Evolutionary conservation across 2,113 vertebrate genomes (phyloP).

Genomic region (Peromyscus leucopus): DNA sequence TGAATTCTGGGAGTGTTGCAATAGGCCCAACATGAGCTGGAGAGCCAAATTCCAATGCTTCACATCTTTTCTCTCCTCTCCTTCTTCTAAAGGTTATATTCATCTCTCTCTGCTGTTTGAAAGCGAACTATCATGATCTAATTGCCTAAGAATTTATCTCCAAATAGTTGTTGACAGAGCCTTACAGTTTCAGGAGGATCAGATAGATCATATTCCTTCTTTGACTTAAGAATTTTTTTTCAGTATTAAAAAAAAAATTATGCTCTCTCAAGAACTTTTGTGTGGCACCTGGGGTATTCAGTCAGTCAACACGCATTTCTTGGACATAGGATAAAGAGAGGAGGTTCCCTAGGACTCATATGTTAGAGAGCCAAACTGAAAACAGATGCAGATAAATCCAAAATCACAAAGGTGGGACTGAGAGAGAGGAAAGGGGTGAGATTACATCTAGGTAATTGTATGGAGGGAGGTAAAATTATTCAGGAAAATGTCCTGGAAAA

Average conservation of each 20-base stretch:
- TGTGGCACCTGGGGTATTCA: slow-evolving; percentile 59
- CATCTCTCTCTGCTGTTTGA: slow-evolving; percentile 69
- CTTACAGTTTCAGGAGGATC: slow-evolving; percentile 76
- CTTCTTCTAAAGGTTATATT: slow-evolving; percentile 61
- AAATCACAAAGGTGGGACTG: slow-evolving; percentile 13
- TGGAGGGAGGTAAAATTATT: slow-evolving; percentile 39
- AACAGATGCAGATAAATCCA: slow-evolving; percentile 67
- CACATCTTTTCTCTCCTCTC: neutral
- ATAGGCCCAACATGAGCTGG: slow-evolving; percentile 38
- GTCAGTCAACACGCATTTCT: slow-evolving; percentile 68
- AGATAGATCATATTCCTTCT: slow-evolving; percentile 71
- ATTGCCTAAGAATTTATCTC: slow-evolving; percentile 82
- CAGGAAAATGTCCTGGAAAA: slow-evolving; percentile 53
- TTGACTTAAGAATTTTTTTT: slow-evolving; percentile 42
- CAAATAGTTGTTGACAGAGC: slow-evolving; percentile 80
- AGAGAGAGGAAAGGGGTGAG: slow-evolving; percentile 31
- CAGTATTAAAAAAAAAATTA: slow-evolving; percentile 3
- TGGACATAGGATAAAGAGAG: slow-evolving; percentile 63
- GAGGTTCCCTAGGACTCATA: slow-evolving; percentile 33
- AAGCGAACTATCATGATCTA: slow-evolving; percentile 78
- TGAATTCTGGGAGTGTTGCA: slow-evolving; percentile 73
- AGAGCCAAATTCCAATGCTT: slow-evolving; percentile 70
- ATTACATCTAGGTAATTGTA: neutral
- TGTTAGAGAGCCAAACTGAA: slow-evolving; percentile 67
- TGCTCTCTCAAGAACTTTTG: slow-evolving; percentile 62